phyloP scores from a whole-genome alignment of 2,113 vertebrate genomes.

The Chionodraco myersi region DNA sequence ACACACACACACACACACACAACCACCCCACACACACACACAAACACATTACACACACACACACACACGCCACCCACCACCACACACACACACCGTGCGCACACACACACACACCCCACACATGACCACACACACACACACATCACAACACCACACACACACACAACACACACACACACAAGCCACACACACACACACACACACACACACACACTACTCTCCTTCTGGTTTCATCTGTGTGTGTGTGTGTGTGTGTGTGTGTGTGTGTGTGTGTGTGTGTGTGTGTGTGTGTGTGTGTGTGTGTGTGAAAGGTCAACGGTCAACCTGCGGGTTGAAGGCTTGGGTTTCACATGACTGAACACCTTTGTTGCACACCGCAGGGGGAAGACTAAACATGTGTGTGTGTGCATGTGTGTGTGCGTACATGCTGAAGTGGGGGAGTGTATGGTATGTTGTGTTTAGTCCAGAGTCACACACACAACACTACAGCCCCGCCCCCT shows the following conservation, averaged over 20 bases:
- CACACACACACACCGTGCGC: conserved; percentile 34
- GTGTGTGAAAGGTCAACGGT: conserved; percentile 80
- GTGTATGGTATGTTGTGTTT: conserved; percentile 70
- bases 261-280: too few relatives aligned
- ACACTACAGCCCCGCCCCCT: neutral
- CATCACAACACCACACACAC: conserved; percentile 24
- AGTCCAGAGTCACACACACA: conserved; percentile 15
- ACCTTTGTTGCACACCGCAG: conserved; percentile 86
- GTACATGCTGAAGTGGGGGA: conserved; percentile 23
- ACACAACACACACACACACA: conserved; percentile 39
- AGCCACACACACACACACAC: conserved; percentile 18
- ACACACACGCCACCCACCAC: too few relatives aligned
- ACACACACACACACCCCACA: conserved; percentile 35
- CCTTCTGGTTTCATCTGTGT: conserved; percentile 19
- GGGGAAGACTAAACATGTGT: conserved; percentile 75
- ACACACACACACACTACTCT: conserved; percentile 30
- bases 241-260: conserved; percentile 29
- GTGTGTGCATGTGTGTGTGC: conserved; percentile 50
- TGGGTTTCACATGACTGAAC: conserved; percentile 87
- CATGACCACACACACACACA: conserved; percentile 12
- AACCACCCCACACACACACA: conserved; percentile 35
- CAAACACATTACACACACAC: conserved; percentile 32
- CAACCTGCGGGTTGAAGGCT: conserved; percentile 86
- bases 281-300: conserved; percentile 41
- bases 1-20: conserved; percentile 34